phyloP scores from a whole-genome alignment of 2,888 invertebrate species.

The Argyra leucocephala region DNA sequence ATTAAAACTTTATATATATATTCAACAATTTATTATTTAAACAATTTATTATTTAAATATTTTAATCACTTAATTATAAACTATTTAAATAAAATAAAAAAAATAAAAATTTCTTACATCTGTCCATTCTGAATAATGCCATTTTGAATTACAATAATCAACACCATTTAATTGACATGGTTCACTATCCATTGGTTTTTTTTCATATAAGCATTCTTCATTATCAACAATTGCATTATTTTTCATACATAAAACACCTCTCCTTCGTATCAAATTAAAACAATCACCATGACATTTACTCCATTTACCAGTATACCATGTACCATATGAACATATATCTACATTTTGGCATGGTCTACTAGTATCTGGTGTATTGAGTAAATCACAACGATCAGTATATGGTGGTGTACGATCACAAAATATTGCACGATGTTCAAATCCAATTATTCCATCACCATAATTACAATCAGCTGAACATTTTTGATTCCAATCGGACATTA shows the following conservation, averaged over 20 bases:
- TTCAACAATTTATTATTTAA: too few species aligned
- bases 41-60: too few species aligned
- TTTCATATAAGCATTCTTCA: conserved; percentile 47
- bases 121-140: conserved; percentile 53
- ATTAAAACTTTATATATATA: too few species aligned
- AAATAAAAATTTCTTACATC: conserved; percentile 37
- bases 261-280: conserved; percentile 30
- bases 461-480: conserved; percentile 64
- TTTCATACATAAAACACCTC: conserved; percentile 31
- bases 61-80: not conserved
- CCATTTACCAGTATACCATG: conserved; percentile 76
- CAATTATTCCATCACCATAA: conserved; percentile 48
- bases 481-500: conserved; percentile 36
- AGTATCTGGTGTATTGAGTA: conserved; percentile 50
- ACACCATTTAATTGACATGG: conserved; percentile 46
- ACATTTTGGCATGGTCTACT: conserved; percentile 56
- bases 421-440: conserved; percentile 60
- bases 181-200: conserved; percentile 55
- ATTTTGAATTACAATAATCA: conserved; percentile 38
- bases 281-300: conserved; percentile 42
- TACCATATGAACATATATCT: conserved; percentile 54
- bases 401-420: conserved; percentile 52
- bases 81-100: not conserved
- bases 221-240: conserved; percentile 30
- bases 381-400: conserved; percentile 52